Base-by-base conservation (phyloP, 2,888 invertebrate species). In the Acheta domesticus region DNA sequence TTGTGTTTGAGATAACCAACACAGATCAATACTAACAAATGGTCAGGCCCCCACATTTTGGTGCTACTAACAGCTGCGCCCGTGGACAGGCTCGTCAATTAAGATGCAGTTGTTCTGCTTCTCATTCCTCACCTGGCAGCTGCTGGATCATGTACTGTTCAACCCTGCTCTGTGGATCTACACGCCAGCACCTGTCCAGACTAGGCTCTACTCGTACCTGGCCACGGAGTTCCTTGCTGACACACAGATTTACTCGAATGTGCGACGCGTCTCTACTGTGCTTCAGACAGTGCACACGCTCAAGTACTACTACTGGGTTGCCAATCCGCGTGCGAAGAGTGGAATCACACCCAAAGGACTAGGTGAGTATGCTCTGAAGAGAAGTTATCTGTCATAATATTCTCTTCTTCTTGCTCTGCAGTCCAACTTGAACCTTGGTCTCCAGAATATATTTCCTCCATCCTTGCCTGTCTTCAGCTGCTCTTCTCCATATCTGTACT, bases 151-250 rank as follows among this genome's bases (percentile, higher is more conserved):
- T 90, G 95, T 99, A 81, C 92, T 99, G 83, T 99, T 99, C 92
- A 99, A 99, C 91, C 99, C 99, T 12, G 96, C 97, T 49, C 90
- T 99, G 82, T 99, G 99, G 99, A 98, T 99, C 85, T 96, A 99
- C 89, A 97, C 99, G 16, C 96, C 97, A 78, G 96, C 98, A 50
- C 93, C 95, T 83, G 99, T 99, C 12, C 98, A 98, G 87, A 95
- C 96, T 76, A 91, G 94, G 83, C 91, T 99, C 78, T 99, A 99
- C 90, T 96, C 96, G 85, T 99, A 99, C 89, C 89, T 99, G 88
- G 97, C 99, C 75, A 97, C 97, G n/a, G 99, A 99, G 88, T 99
- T 99, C 89, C 91, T 99, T 81, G 96, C 96, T 81, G 98, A 99
- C 87, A 96, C 97, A 2, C 97, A 98, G 88, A 97, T 98, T 85